phyloP scores from a whole-genome alignment of 1,140 invertebrate species.

The Caerostris extrusa region DNA sequence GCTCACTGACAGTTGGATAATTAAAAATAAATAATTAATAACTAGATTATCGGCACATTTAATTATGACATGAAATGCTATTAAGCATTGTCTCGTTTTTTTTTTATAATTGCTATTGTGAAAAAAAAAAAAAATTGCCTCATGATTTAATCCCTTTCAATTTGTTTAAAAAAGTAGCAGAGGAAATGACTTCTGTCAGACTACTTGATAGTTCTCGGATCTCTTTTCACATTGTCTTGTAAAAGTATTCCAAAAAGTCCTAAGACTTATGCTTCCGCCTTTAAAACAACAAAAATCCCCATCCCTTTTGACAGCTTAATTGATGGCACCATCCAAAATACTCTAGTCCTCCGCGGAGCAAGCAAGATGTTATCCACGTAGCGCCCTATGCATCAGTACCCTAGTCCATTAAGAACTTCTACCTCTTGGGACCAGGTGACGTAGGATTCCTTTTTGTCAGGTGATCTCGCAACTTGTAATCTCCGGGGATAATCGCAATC shows the following conservation, averaged over 20 bases:
- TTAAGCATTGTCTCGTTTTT: too few relatives aligned
- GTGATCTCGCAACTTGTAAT: constrained; percentile 50
- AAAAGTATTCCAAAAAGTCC: neutral
- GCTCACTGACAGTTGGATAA: too few relatives aligned
- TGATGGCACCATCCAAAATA: neutral
- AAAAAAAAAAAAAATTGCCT: too few relatives aligned
- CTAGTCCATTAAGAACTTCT: neutral
- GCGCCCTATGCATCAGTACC: neutral
- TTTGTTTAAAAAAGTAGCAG: too few relatives aligned
- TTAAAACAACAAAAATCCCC: neutral
- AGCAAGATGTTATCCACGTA: neutral
- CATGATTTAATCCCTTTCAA: too few relatives aligned
- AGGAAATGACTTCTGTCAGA: neutral
- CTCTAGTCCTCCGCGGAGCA: neutral
- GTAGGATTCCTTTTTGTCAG: constrained; percentile 29
- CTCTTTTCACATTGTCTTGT: neutral
- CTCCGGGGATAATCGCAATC: constrained; percentile 58
- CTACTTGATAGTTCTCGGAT: neutral
- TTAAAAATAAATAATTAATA: too few relatives aligned
- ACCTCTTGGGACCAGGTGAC: neutral
- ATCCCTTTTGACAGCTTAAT: neutral
- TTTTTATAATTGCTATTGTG: too few relatives aligned
- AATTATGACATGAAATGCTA: too few relatives aligned
- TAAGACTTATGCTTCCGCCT: neutral
- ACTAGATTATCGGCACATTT: too few relatives aligned